These are phyloP conservation scores for Meliscaeva auricollis DNA, from an alignment of 2,888 invertebrate species.

Conservation along the genomic window DNA sequence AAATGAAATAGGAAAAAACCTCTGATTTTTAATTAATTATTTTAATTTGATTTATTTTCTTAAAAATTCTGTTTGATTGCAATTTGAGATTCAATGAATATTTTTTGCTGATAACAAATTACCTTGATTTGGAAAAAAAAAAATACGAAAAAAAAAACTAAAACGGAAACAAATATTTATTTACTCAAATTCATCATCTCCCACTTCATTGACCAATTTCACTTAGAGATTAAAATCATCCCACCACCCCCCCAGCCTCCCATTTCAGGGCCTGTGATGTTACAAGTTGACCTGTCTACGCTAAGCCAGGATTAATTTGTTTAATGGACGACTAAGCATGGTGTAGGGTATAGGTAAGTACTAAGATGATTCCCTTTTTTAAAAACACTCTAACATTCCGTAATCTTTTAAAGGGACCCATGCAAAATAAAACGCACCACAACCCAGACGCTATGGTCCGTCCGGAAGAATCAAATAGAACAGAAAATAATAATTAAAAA, in stretches of 20 bases:
- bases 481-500: too few relatives aligned
- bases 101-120: slow-evolving; percentile 14
- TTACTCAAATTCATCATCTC: slow-evolving; percentile 52
- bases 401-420: slow-evolving; percentile 42
- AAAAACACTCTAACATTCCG: slow-evolving; percentile 32
- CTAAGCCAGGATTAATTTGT: slow-evolving; percentile 70
- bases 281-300: slow-evolving; percentile 58
- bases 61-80: background rate
- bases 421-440: slow-evolving; percentile 55
- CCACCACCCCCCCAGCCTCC: background rate
- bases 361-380: slow-evolving; percentile 24
- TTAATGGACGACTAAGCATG: slow-evolving; percentile 68
- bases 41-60: too few relatives aligned
- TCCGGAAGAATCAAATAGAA: slow-evolving; percentile 35
- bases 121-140: background rate
- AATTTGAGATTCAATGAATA: background rate
- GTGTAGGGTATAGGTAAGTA: background rate
- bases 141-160: background rate
- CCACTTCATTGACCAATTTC: slow-evolving; percentile 50
- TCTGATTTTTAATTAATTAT: too few relatives aligned
- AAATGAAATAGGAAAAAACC: too few relatives aligned
- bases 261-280: too few relatives aligned
- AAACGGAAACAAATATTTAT: slow-evolving; percentile 27
- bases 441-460: slow-evolving; percentile 21
- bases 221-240: slow-evolving; percentile 67